Evolutionary conservation across 2,113 vertebrate species (phyloP), one percentile per base, ranked within the genome.

Genomic region (Stigmatopora argus): DNA sequence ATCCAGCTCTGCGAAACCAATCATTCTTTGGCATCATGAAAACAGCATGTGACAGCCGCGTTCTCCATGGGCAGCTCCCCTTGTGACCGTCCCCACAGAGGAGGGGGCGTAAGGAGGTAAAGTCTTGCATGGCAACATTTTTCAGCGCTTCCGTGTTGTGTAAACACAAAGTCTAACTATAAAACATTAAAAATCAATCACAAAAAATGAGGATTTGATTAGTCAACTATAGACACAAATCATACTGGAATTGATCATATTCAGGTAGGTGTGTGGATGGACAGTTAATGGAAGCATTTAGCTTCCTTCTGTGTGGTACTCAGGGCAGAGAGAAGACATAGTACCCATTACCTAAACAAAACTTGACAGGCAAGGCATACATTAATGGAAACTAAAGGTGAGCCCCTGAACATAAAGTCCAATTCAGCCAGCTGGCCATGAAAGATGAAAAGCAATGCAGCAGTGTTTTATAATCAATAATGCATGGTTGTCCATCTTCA

Each of bases 381-480:
- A 55, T 52, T 46, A 62, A 70, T 18, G 66, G 47, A 78, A 69
- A 74, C 53, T 17, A 19, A 78, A 71, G 65, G 67, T 46, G 49
- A 71, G 38, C 63, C 23, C 44, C 65, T 71, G 46, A 67, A 80
- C 69, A 75, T 70, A 53, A 71, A 82, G 65, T 76, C 48, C 70
- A 31, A 67, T 47, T 73, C n/a, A 12, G 73, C 79, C 77, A 85
- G 70, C 79, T 66, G 73, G 47, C 63, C 66, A 66, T 19, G 71
- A 74, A 69, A 82, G 82, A 84, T 84, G 74, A 88, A 86, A 88
- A 75, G 83, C 81, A 80, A 79, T 62, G 86, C 84, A 85, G 80
- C 78, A 89, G 85, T 84, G 86, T 86, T 89, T 87, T 86, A 69
- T 85, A 70, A 89, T 89, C 86, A 90, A 90, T 89, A 89, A 88